Base-by-base conservation (phyloP, 2,113 vertebrate genomes). In the Bettongia penicillata region DNA sequence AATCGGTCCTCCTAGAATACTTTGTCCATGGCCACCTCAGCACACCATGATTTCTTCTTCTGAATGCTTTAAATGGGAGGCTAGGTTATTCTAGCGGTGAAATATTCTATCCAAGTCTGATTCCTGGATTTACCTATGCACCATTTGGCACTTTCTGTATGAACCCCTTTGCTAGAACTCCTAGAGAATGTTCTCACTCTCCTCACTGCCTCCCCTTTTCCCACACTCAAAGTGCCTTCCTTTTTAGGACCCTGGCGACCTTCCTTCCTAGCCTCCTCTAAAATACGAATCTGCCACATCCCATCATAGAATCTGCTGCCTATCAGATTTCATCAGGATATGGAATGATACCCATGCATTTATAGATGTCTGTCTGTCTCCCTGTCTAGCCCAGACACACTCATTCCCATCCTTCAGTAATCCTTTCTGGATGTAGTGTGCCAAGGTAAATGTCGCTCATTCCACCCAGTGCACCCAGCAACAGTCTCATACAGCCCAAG, bases 341-440 rank as follows among this genome's bases (percentile, higher is more conserved):
- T 93, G 51, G 77, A 94, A n/a, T 26, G n/a, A 31, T 25, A 50
- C 53, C 25, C 55, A 77, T 89, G 68, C 95, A 94, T 93, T 94
- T 97, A 89, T 89, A 94, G 96, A 94, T 57, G 51, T 97, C 96
- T 95, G 50, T 95, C 93, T 93, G 94, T 97, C 92, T 84, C 68
- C 68, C 61, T 96, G 51, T 57, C 49, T n/a, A 55, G 22, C 51
- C 90, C 61, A 90, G 94, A 94, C 61, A 0, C 0, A 8, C 53
- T 94, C 90, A 68, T 91, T 26, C 92, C 91, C 50, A 96, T 28
- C 53, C 50, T 92, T 91, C 89, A 77, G 51, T 96, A 95, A 97
- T 97, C 96, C 95, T 93, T 95, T 55, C 91, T 84, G 61, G 91
- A 92, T 12, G 1, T 92, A 95, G 89, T 93, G 24, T 92, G 94